Percentiles rank a stretch among this genome's conserved stretches.
Evolutionary conservation across 2,888 invertebrate genomes (phyloP).

Genomic region (Luperina testacea): DNA sequence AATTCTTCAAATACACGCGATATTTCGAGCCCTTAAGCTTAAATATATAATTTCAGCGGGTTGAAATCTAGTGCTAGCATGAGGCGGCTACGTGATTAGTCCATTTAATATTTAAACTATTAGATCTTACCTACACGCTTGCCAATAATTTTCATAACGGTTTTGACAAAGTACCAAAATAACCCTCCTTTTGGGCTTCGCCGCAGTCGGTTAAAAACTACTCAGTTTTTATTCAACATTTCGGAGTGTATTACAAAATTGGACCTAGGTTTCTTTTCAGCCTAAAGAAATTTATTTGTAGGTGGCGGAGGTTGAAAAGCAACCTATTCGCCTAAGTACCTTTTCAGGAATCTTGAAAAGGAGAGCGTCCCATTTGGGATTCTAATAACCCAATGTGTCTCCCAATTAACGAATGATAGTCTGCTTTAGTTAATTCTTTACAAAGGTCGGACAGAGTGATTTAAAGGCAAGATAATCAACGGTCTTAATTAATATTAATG

Average conservation of each 20-base stretch:
- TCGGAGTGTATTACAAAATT: neutral
- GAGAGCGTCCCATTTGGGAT: neutral
- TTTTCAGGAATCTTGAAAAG: slow-evolving; percentile 14
- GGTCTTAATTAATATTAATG: neutral
- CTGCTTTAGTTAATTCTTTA: neutral
- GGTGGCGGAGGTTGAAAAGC: neutral
- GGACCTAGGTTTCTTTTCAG: slow-evolving; percentile 1
- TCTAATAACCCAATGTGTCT: neutral
- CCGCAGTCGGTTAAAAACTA: neutral
- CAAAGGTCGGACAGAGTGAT: too few species aligned
- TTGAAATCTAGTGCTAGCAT: neutral
- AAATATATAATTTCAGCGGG: neutral
- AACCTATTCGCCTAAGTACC: slow-evolving; percentile 19
- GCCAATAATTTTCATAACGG: neutral
- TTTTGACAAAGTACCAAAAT: neutral
- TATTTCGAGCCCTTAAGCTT: neutral
- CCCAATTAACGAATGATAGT: neutral
- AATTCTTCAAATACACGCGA: neutral
- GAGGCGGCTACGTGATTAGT: neutral
- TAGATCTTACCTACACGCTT: neutral
- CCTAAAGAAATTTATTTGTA: neutral
- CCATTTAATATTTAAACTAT: neutral
- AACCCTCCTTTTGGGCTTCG: too few species aligned
- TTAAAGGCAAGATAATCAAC: neutral
- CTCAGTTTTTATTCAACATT: neutral